phyloP scores from a whole-genome alignment of 2,888 invertebrate genomes.

The Platycheirus rosarum region DNA sequence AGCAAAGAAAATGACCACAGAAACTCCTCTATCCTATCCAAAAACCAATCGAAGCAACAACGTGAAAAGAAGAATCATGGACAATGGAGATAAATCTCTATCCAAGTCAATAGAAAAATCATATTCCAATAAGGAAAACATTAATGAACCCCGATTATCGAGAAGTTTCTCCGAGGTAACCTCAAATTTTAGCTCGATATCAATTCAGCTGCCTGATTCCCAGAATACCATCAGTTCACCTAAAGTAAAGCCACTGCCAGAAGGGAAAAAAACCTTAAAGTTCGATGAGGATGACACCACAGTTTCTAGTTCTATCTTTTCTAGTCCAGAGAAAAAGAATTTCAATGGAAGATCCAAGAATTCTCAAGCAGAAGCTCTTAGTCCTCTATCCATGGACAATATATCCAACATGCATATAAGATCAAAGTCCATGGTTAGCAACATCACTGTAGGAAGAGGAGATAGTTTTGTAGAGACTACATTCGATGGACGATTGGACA shows the following conservation, averaged over 20 bases:
- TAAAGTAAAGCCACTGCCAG: background rate
- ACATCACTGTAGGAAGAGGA: conserved; percentile 51
- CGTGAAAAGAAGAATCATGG: conserved; percentile 56
- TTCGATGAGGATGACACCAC: conserved; percentile 77
- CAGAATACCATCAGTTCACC: conserved; percentile 59
- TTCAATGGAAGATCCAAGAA: background rate
- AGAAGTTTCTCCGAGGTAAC: conserved; percentile 75
- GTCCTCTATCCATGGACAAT: conserved; percentile 77
- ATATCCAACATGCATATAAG: conserved; percentile 76
- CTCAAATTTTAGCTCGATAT: conserved; percentile 77
- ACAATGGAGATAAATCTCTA: conserved; percentile 19
- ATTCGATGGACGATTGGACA: background rate
- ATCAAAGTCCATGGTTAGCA: conserved; percentile 37
- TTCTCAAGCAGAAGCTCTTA: conserved; percentile 57
- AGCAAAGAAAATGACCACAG: conserved; percentile 16
- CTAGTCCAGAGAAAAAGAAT: conserved; percentile 76
- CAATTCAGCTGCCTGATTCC: conserved; percentile 76
- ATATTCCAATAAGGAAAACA: conserved; percentile 18
- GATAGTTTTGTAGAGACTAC: conserved; percentile 28
- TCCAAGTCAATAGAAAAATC: conserved; percentile 21
- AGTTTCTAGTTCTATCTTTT: conserved; percentile 77
- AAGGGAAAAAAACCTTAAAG: conserved; percentile 29
- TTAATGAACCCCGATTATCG: conserved; percentile 14
- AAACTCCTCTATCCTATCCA: conserved; percentile 40
- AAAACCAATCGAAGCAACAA: conserved; percentile 40